Percentiles rank a stretch among this genome's conserved stretches.
Evolutionary conservation across 2,797 vertebrate species (phyloP).

Genomic region (Coregonus suidteri): DNA sequence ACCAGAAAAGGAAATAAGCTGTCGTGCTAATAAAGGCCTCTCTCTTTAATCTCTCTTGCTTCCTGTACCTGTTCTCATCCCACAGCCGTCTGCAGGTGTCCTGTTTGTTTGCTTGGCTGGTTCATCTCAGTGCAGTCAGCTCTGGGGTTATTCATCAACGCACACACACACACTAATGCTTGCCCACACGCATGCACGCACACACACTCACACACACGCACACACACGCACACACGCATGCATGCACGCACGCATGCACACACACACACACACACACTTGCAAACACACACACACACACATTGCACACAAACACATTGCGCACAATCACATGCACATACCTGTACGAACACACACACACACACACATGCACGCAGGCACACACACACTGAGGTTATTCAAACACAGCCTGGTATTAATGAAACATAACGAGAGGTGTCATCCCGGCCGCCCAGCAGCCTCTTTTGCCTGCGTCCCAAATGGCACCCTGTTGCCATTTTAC

Average conservation of each 20-base stretch:
- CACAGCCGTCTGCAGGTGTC: background rate
- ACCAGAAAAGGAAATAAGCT: background rate
- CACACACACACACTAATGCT: background rate
- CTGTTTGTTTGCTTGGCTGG: background rate
- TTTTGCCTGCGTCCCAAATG: no score
- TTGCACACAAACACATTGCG: background rate
- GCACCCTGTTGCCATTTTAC: no score
- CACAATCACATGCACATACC: background rate
- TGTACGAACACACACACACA: background rate
- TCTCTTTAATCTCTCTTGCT: background rate
- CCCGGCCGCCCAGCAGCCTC: no score
- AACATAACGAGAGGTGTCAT: background rate
- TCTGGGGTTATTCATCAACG: background rate
- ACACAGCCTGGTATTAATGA: slow-evolving; percentile 5
- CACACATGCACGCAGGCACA: background rate
- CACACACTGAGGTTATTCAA: background rate
- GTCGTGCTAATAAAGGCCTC: background rate
- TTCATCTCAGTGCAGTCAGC: background rate
- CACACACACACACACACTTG: background rate
- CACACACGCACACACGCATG: slow-evolving; percentile 1
- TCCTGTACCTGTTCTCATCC: background rate
- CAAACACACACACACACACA: background rate
- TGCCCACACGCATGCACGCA: background rate
- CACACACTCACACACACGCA: background rate
- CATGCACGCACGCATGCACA: no score